A percentile compares a stretch with the other conserved stretches of the same genome.
Evolutionary conservation across 2,113 vertebrate genomes (phyloP).

Genomic region (Penelope pileata): DNA sequence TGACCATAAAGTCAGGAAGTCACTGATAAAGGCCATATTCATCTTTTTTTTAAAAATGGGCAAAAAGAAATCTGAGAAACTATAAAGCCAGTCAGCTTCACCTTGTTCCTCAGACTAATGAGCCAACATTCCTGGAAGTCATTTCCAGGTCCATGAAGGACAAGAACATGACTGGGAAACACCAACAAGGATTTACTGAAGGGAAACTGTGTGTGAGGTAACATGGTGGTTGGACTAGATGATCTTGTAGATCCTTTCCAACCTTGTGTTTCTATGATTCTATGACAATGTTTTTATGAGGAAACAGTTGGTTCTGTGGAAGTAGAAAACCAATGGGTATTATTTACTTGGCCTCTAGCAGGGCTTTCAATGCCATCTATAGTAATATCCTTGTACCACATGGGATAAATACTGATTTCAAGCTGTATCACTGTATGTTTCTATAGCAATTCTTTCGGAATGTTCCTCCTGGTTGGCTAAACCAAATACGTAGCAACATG

Average conservation of each 20-base stretch:
- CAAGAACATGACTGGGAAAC: neutral
- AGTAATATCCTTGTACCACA: neutral
- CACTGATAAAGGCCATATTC: neutral
- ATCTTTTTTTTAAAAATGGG: neutral
- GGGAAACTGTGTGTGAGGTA: neutral
- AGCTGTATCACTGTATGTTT: too few species aligned
- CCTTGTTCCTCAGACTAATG: neutral
- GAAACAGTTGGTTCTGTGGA: neutral
- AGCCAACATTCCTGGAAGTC: neutral
- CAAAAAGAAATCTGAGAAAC: neutral
- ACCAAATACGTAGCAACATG: fast-evolving
- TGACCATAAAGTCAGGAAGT: neutral
- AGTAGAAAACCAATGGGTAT: neutral
- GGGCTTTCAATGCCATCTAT: neutral
- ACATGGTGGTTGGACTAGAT: too few species aligned
- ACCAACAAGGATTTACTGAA: neutral
- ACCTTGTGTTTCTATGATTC: too few species aligned
- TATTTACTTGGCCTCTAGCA: neutral
- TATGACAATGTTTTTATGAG: neutral
- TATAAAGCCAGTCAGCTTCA: neutral
- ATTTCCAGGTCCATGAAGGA: neutral
- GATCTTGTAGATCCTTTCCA: too few species aligned
- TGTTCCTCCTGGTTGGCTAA: neutral
- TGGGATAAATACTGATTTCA: fast-evolving
- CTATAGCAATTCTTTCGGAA: neutral